Percentiles rank a stretch among this genome's conserved stretches.
Conservation (phyloP, 1,140 invertebrate species). For the Charaxes varanes region DNA sequence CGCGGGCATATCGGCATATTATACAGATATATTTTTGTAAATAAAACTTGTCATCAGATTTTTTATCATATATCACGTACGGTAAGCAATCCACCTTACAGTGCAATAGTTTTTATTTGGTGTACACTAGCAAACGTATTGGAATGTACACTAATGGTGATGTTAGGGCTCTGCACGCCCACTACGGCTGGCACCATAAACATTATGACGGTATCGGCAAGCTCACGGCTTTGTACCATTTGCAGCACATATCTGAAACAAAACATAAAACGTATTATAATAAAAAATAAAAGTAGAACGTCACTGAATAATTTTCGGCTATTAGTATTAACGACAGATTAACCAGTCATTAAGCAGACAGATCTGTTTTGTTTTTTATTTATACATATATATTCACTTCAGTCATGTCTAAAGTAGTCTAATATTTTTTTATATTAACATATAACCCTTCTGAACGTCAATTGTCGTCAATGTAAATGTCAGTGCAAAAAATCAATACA, state of each 20-base stretch:
- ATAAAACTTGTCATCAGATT: not conserved
- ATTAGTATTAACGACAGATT: too few relatives aligned
- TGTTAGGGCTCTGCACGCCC: not conserved
- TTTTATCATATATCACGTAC: not conserved
- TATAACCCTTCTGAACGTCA: too few relatives aligned
- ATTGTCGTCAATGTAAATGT: too few relatives aligned
- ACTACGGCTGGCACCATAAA: not conserved
- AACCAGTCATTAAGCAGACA: too few relatives aligned
- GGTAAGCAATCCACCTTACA: not conserved
- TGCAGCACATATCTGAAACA: constrained; percentile 9
- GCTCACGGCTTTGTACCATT: constrained; percentile 13
- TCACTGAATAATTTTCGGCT: too few relatives aligned
- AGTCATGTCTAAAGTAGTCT: too few relatives aligned
- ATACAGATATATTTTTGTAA: not conserved
- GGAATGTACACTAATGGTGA: constrained; percentile 14
- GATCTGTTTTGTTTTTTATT: too few relatives aligned
- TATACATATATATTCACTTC: too few relatives aligned
- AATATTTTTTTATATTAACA: too few relatives aligned
- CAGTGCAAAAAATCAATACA: too few relatives aligned
- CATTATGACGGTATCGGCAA: constrained; percentile 10
- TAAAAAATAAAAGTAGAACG: too few relatives aligned
- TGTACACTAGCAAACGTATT: constrained; percentile 12
- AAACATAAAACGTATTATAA: not conserved
- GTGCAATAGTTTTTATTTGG: not conserved
- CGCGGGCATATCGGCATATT: too few relatives aligned